A percentile compares a stretch with the other conserved stretches of the same genome.
phyloP scores from a whole-genome alignment of 2,113 vertebrate genomes.

The Anguilla japonica region DNA sequence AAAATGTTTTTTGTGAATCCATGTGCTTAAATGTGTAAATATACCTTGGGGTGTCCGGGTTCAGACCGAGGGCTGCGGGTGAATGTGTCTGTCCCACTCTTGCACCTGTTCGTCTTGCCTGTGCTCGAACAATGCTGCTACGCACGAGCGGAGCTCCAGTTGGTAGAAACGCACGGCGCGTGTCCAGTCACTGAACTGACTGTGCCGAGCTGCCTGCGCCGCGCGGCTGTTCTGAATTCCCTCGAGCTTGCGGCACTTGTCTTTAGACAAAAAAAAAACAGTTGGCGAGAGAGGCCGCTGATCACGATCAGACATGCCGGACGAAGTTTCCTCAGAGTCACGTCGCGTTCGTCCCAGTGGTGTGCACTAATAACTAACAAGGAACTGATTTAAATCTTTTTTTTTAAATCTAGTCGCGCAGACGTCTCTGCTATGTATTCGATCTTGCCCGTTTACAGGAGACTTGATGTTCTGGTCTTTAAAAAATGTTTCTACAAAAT shows the following conservation, averaged over 20 bases:
- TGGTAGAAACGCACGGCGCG: background rate
- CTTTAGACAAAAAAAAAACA: background rate
- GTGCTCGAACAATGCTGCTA: background rate
- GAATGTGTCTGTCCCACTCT: background rate
- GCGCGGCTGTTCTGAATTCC: background rate
- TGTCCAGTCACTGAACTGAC: background rate
- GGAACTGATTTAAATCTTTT: background rate
- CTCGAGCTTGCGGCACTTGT: background rate
- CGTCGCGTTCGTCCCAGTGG: background rate
- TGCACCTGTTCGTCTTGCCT: constrained; percentile 12
- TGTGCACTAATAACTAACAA: background rate
- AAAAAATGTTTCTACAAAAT: background rate
- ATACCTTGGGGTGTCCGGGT: background rate
- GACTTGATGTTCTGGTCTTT: background rate
- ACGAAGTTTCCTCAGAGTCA: background rate
- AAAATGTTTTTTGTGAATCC: background rate
- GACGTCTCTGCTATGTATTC: background rate
- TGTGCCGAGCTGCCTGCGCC: background rate
- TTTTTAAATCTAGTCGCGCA: background rate
- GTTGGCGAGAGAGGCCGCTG: background rate
- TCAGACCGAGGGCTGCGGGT: background rate
- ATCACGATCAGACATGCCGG: background rate
- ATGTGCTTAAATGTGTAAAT: background rate
- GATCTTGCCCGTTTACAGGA: too few species aligned
- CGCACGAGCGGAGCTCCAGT: background rate